phyloP scores from a whole-genome alignment of 2,888 invertebrate species.

The Conomelus anceps region DNA sequence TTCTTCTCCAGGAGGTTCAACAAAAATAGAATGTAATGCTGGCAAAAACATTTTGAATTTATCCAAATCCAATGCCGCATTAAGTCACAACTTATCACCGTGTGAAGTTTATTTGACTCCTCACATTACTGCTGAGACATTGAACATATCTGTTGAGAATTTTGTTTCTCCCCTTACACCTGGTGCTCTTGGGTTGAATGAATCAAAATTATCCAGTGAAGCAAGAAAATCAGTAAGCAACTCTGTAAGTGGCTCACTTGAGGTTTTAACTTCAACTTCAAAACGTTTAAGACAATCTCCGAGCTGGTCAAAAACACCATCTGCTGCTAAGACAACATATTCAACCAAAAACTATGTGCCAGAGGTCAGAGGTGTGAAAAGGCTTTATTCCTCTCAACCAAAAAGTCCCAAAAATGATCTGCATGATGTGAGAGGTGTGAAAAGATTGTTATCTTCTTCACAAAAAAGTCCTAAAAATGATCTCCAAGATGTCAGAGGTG shows the following conservation, averaged over 20 bases:
- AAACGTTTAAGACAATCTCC: background rate
- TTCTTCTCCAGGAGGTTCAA: background rate
- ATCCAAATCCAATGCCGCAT: background rate
- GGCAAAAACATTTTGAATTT: background rate
- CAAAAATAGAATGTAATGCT: background rate
- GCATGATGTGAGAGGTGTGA: background rate
- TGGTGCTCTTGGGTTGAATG: background rate
- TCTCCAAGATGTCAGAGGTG: constrained; percentile 6
- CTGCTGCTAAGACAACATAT: background rate
- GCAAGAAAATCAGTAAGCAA: background rate
- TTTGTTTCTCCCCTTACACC: background rate
- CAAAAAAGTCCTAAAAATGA: constrained; percentile 12
- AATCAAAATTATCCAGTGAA: background rate
- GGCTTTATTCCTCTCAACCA: background rate
- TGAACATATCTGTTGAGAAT: background rate
- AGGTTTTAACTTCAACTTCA: background rate
- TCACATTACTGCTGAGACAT: background rate
- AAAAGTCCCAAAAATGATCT: background rate
- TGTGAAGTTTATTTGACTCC: background rate
- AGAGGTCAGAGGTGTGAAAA: background rate
- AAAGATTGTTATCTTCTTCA: background rate
- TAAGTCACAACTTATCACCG: background rate
- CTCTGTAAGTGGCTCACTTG: background rate
- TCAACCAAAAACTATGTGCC: background rate
- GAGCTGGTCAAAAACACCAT: background rate